Percentiles rank a stretch among this genome's conserved stretches.
phyloP scores from a whole-genome alignment of 2,113 vertebrate species.

The Leuciscus idus region DNA sequence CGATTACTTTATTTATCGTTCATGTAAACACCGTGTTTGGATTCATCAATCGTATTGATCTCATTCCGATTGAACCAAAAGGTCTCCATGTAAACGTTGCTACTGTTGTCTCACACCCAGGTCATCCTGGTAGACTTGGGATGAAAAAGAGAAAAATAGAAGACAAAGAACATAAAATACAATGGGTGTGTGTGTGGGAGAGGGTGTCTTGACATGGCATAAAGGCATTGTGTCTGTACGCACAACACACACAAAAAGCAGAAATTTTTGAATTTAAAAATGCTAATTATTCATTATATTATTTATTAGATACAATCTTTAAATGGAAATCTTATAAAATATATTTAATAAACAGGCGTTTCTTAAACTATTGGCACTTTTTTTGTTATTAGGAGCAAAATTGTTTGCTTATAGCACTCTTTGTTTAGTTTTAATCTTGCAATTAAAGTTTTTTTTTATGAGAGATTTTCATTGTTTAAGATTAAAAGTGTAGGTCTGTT shows the following conservation, averaged over 20 bases:
- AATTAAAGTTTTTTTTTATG: background rate
- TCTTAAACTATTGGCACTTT: background rate
- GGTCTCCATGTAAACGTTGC: no score
- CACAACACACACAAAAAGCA: background rate
- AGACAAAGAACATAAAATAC: background rate
- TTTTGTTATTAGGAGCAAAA: no score
- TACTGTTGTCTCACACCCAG: slow-evolving; percentile 6
- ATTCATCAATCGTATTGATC: no score
- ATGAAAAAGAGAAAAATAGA: slow-evolving; percentile 9
- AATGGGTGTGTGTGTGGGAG: background rate
- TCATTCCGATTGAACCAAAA: no score
- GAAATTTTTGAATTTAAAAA: no score
- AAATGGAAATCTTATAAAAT: no score
- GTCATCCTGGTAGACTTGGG: background rate
- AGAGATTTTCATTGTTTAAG: no score
- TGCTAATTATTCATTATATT: no score
- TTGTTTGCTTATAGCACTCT: background rate
- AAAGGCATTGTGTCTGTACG: background rate
- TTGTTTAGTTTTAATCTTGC: background rate
- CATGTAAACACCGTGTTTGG: no score
- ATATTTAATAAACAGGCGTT: background rate
- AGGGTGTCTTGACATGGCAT: background rate
- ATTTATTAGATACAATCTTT: no score
- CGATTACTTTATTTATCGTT: no score
- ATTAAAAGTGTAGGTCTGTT: no score